Base-by-base conservation (phyloP, 2,113 vertebrate species). In the Hippoglossus stenolepis region DNA sequence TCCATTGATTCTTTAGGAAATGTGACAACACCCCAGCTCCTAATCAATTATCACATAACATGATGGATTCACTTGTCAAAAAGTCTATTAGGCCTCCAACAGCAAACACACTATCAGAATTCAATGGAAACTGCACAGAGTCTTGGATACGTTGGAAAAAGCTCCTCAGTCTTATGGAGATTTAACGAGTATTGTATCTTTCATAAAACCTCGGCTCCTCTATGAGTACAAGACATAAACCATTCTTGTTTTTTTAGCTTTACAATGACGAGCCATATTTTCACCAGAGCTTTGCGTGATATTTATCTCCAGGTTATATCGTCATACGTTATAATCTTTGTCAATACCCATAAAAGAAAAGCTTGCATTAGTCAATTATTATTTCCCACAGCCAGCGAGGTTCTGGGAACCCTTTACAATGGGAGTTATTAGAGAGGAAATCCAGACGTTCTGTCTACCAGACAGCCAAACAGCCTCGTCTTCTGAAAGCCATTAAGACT, bases 401-500 rank as follows among this genome's bases (percentile, higher is more conserved):
- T 93, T 93, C 89, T 89, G 92, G 92, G 89, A 91, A 90, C 54
- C 58, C 75, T 77, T 74, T 43, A 47, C 75, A 75, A 54, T 18
- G 35, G 67, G 24, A 77, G 64, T 72, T 80, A 91, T 91, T 87
- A 87, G 75, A 86, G 84, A 85, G 74, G 85, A 88, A 88, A 85
- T 26, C 72, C 86, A 89, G 89, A 91, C 89, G 31, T 65, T 84
- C 65, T 78, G 89, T 87, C 85, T 84, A 75, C 66, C 88, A 92
- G 90, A 87, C 79, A 79, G 82, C 81, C 85, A 79, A 61, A 78
- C 82, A 86, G 81, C 76, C 78, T 53, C 18, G 75, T 83, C 70
- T 69, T 80, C 82, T 84, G 66, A 92, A 92, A 90, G 80, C 91
- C 82, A 90, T 90, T 90, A 93, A 28, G 89, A 82, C 84, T 84